A percentile compares a stretch with the other conserved stretches of the same genome.
phyloP scores from a whole-genome alignment of 1,140 invertebrate species.

The Wasmannia auropunctata region DNA sequence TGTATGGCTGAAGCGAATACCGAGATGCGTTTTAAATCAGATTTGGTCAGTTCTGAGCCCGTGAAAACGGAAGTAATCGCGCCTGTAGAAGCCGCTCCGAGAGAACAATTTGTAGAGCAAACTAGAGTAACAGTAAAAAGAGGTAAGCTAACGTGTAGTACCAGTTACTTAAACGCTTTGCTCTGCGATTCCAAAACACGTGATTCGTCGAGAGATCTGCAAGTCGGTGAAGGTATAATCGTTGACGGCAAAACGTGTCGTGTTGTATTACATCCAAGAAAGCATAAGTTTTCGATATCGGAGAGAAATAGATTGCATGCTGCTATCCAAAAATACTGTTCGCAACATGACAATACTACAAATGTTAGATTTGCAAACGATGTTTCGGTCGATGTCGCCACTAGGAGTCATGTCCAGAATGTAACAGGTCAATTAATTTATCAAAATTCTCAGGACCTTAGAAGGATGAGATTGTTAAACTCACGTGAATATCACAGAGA shows the following conservation, averaged over 20 bases:
- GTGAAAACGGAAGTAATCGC: neutral
- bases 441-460: constrained; percentile 68
- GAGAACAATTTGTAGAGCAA: constrained; percentile 72
- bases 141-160: constrained; percentile 82
- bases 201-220: constrained; percentile 60
- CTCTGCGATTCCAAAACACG: constrained; percentile 73
- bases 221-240: constrained; percentile 52
- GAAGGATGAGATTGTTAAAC: neutral
- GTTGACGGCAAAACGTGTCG: neutral
- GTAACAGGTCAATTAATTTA: neutral
- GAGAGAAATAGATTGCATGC: neutral
- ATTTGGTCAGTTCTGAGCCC: constrained; percentile 23
- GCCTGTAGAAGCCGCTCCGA: constrained; percentile 46
- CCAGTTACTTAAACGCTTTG: constrained; percentile 52
- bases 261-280: neutral
- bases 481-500: neutral
- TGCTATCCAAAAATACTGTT: neutral
- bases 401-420: neutral
- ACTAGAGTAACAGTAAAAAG: constrained; percentile 81
- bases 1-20: neutral
- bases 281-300: neutral
- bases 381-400: neutral
- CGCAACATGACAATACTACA: neutral
- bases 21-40: constrained; percentile 11
- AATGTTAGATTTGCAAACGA: neutral